Base-by-base conservation (phyloP, 2,797 vertebrate species). In the Monodelphis domestica region DNA sequence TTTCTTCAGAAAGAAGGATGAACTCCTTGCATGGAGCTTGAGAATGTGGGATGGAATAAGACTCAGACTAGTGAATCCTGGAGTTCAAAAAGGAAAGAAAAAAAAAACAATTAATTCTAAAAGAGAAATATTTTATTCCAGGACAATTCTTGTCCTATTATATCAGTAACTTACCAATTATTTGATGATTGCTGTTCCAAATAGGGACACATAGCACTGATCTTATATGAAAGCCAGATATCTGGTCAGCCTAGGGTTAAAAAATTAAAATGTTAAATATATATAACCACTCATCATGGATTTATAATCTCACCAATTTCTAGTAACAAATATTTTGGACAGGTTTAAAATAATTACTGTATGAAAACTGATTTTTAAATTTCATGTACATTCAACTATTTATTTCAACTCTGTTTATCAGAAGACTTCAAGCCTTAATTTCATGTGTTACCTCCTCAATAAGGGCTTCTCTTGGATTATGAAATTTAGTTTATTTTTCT, bases 171-270 rank as follows among this genome's bases (percentile, higher is more conserved):
- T 99, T 99, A 99, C 99, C 99, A 51, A 99, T 99, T 98, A 99
- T 99, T 98, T 99, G 99, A 96, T 99, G 99, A 97, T 98, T 99
- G 98, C 99, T 99, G 98, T 99, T 99, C 99, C 99, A 99, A 98
- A 99, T 99, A 54, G 99, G 99, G 96, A 99, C 99, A 96, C 99
- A 99, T 91, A 99, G 99, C 97, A 99, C 99, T 53, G 99, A 99
- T 96, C 99, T 99, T 97, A 99, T 99, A 94, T 99, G 99, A 98
- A 99, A 99, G 95, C 99, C 99, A 87, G 99, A 99, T 98, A 99
- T 99, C 98, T 99, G 99, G 97, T 99, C 99, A 90, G 99, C 99
- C 99, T 99, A 96, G 96, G 96, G 97, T 4, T 2, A 3, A 97
- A 97, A 97, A 98, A 38, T 91, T 92, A 93, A 96, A 91, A 84